Evolutionary conservation across 2,113 vertebrate species (phyloP).

Genomic region (Saccopteryx bilineata): DNA sequence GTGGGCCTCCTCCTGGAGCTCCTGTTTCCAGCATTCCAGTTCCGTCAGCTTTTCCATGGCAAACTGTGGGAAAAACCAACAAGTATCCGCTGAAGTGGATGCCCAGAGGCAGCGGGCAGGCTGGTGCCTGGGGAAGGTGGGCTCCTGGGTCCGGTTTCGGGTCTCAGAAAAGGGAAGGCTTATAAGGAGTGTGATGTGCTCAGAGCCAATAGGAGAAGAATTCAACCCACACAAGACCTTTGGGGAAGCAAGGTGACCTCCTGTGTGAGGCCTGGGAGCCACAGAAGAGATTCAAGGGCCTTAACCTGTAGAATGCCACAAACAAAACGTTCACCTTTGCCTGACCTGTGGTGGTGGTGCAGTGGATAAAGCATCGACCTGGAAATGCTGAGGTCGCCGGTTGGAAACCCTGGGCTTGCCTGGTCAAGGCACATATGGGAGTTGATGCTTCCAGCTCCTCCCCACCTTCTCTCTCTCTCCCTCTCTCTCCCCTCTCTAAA

Average conservation of each 20-base stretch:
- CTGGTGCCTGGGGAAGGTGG: accelerated
- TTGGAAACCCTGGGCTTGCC: too few species aligned
- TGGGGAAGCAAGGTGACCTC: neutral
- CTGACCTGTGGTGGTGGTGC: too few species aligned
- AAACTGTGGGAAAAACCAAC: constrained; percentile 87
- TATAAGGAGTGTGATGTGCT: neutral
- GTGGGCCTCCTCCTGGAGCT: constrained; percentile 93
- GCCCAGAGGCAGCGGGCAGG: neutral
- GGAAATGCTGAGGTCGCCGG: too few species aligned
- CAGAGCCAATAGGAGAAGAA: constrained; percentile 36
- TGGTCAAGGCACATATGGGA: too few species aligned
- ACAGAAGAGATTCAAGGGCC: neutral
- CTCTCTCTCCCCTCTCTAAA: too few species aligned
- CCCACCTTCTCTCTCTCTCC: too few species aligned
- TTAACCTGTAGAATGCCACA: neutral
- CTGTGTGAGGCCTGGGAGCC: neutral
- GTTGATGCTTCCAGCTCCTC: too few species aligned
- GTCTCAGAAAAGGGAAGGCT: neutral
- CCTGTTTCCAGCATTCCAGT: constrained; percentile 91
- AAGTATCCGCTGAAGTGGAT: neutral
- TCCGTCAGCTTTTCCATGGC: constrained; percentile 92
- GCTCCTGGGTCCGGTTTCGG: neutral
- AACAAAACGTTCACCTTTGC: neutral
- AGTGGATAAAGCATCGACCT: too few species aligned
- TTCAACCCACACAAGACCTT: constrained; percentile 17